A percentile compares a stretch with the other conserved stretches of the same genome.
Conservation (phyloP, 2,888 invertebrate genomes). For the Leucoma salicis region DNA sequence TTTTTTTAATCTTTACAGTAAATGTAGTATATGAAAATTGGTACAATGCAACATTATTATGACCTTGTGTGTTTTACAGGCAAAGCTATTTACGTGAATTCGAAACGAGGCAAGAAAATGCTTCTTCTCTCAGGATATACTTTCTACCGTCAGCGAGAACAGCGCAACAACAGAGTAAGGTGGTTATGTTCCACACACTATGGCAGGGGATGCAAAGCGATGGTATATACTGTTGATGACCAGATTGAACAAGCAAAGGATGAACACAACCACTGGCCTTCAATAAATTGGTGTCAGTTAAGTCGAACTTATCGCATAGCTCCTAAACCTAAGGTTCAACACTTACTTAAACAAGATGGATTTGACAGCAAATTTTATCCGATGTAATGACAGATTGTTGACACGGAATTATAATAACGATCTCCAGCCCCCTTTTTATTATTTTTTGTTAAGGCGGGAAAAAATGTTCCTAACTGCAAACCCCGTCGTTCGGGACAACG, state of each 20-base stretch:
- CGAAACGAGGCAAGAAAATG: slow-evolving; percentile 25
- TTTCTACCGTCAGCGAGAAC: not conserved
- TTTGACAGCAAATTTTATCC: too few relatives aligned
- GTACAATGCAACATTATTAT: too few relatives aligned
- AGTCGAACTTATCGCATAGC: not conserved
- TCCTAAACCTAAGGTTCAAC: not conserved
- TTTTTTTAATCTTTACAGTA: too few relatives aligned
- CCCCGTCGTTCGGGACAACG: too few relatives aligned
- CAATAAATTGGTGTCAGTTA: not conserved
- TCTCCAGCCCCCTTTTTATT: too few relatives aligned
- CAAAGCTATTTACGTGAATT: slow-evolving; percentile 20
- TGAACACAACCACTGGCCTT: slow-evolving; percentile 6
- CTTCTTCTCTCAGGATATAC: slow-evolving; percentile 8
- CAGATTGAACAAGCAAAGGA: slow-evolving; percentile 3
- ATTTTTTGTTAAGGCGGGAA: too few relatives aligned
- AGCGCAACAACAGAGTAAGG: slow-evolving; percentile 7
- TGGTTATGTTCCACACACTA: slow-evolving; percentile 41
- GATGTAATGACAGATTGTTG: too few relatives aligned
- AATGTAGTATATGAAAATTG: too few relatives aligned
- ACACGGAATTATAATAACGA: too few relatives aligned
- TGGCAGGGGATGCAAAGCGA: slow-evolving; percentile 23
- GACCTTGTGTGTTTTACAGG: too few relatives aligned
- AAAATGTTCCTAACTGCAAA: too few relatives aligned
- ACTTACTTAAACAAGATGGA: too few relatives aligned
- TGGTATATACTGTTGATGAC: slow-evolving; percentile 5